Evolutionary conservation across 2,888 invertebrate genomes (phyloP).

Genomic region (Spisula subtruncata): DNA sequence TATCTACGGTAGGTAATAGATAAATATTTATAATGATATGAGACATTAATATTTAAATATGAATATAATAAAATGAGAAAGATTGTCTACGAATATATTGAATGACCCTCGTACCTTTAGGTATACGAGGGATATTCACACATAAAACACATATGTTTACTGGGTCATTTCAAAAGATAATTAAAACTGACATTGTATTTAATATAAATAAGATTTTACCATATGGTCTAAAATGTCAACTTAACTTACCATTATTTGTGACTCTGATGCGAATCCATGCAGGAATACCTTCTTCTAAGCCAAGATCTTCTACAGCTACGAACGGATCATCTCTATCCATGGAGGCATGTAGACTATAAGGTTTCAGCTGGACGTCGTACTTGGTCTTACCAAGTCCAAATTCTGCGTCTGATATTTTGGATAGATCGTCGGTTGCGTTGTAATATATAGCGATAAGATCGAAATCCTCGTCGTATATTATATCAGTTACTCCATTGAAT

Average conservation of each 20-base stretch:
- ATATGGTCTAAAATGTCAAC: too few relatives aligned
- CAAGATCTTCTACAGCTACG: conserved; percentile 75
- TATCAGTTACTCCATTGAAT: conserved; percentile 72
- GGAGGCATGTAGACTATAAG: conserved; percentile 72
- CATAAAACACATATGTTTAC: too few relatives aligned
- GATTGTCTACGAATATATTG: too few relatives aligned
- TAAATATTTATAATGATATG: too few relatives aligned
- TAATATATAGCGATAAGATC: conserved; percentile 78
- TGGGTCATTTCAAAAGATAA: too few relatives aligned
- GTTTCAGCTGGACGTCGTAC: conserved; percentile 73
- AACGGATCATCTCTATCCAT: conserved; percentile 70
- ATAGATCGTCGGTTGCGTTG: conserved; percentile 71
- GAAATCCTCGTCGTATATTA: conserved; percentile 80
- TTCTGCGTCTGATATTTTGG: conserved; percentile 74
- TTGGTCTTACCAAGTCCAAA: conserved; percentile 79
- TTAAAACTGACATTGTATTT: too few relatives aligned
- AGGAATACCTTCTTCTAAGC: conserved; percentile 75
- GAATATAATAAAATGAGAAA: too few relatives aligned
- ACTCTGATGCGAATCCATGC: conserved; percentile 80
- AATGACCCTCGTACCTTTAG: too few relatives aligned
- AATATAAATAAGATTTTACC: too few relatives aligned
- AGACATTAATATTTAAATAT: too few relatives aligned
- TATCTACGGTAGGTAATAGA: too few relatives aligned
- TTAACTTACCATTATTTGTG: conserved; percentile 75
- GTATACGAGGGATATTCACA: too few relatives aligned